phyloP scores from a whole-genome alignment of 2,888 invertebrate species.

The Schizaphis graminum region DNA sequence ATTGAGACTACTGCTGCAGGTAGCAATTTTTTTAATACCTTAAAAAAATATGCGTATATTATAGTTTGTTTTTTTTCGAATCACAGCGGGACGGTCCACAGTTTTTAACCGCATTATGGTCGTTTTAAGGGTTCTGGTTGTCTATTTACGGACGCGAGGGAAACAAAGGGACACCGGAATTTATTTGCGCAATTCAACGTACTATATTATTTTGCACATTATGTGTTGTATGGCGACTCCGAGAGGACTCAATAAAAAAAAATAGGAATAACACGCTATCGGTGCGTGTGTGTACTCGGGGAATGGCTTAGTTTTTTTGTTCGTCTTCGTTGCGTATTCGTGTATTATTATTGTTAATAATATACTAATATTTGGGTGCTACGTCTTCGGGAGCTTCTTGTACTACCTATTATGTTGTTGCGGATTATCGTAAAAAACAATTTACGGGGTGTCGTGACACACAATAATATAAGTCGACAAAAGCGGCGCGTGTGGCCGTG shows the following conservation, averaged over 20 bases:
- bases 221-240: not conserved
- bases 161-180: not conserved
- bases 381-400: not conserved
- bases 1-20: not conserved
- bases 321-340: not conserved
- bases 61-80: not conserved
- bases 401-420: not conserved
- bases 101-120: conserved; percentile 63
- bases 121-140: conserved; percentile 63
- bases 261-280: conserved; percentile 23
- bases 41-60: conserved; percentile 19
- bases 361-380: conserved; percentile 37
- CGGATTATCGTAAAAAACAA: conserved; percentile 39
- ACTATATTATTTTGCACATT: not conserved
- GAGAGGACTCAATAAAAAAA: conserved; percentile 42
- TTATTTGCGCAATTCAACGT: conserved; percentile 57
- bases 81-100: conserved; percentile 20
- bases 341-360: conserved; percentile 1
- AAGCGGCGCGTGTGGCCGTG: conserved; percentile 6
- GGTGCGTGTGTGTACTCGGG: not conserved
- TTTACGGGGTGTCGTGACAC: not conserved
- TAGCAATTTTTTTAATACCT: not conserved
- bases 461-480: conserved; percentile 6
- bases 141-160: conserved; percentile 32
- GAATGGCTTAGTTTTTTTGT: conserved; percentile 14